Base-by-base conservation (phyloP, 2,113 vertebrate species). In the Pogona vitticeps region DNA sequence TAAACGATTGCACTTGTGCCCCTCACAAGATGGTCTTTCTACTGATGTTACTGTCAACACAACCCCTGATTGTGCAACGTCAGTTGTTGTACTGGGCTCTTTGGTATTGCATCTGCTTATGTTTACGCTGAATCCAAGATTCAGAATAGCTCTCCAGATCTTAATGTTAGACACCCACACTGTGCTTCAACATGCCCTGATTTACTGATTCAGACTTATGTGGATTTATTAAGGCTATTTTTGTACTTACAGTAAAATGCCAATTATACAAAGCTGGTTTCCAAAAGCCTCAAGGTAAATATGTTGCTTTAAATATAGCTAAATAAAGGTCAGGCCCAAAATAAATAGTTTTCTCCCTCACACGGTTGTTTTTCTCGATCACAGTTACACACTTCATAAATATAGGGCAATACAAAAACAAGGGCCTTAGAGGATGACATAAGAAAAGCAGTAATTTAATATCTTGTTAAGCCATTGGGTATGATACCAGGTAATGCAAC, bases 391-490 rank as follows among this genome's bases (percentile, higher is more conserved):
- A 91, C 85, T 93, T 94, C 92, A 93, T 91, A 92, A 93, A 93
- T 91, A 94, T 88, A 76, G 68, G 85, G 76, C 71, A 92, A 94
- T 85, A 94, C 87, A 91, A 93, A 87, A 93, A 92, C 36, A 67
- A 90, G 83, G 85, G 86, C 86, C 92, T 94, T 90, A 61, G 85
- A 93, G 89, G 94, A 89, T 94, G 94, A 96, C 94, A 95, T 91
- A 92, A 94, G 95, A 93, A 95, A 95, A 95, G 56, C 40, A 80
- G 94, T 96, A 96, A 97, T 96, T 96, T 95, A 96, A 96, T 96
- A 96, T 92, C 94, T 96, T 96, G 95, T 96, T 96, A 96, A 96
- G 94, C 95, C 94, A 87, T 91, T 94, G 92, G 95, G 31, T 90
- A 92, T 85, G 93, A 95, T 96, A 92, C 90, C 93, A 92, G 93